Percentiles rank a stretch among this genome's conserved stretches.
Conservation (phyloP, 1,140 invertebrate genomes). For the Physella acuta region DNA sequence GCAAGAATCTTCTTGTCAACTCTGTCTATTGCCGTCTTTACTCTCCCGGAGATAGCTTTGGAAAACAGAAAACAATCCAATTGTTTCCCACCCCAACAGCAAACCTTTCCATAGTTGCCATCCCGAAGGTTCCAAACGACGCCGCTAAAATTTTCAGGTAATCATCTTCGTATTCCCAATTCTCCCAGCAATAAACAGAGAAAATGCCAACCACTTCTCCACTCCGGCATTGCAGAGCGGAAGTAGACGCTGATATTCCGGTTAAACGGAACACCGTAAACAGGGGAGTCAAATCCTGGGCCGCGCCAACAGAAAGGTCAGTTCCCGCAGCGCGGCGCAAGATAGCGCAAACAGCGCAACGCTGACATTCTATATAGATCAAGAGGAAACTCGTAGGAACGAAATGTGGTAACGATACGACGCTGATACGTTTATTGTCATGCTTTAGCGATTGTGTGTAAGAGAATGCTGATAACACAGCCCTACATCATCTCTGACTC, state of each 20-base stretch:
- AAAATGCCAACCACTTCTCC: constrained; percentile 16
- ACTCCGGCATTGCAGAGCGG: not conserved
- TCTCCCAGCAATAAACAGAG: constrained; percentile 6
- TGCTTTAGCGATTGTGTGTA: not conserved
- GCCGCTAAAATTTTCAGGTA: constrained; percentile 4
- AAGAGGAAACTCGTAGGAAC: not conserved
- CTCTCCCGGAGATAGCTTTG: too few species aligned
- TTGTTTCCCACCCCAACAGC: too few species aligned
- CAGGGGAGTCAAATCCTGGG: not conserved
- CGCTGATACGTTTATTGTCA: constrained; percentile 11
- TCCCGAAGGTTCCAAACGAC: too few species aligned
- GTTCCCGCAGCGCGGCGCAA: not conserved
- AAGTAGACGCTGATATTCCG: constrained; percentile 17
- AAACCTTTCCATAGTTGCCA: not conserved
- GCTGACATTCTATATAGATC: constrained; percentile 21
- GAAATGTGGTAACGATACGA: constrained; percentile 12
- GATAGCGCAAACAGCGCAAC: constrained; percentile 2
- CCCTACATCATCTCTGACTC: too few species aligned
- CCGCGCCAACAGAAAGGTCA: constrained; percentile 21
- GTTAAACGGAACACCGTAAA: constrained; percentile 10
- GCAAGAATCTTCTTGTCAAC: too few species aligned
- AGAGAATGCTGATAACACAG: too few species aligned
- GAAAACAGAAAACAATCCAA: too few species aligned
- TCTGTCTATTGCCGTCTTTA: too few species aligned
- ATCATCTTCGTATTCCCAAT: constrained; percentile 10